Evolutionary conservation across 2,113 vertebrate genomes (phyloP).

Genomic region (Rutilus rutilus): DNA sequence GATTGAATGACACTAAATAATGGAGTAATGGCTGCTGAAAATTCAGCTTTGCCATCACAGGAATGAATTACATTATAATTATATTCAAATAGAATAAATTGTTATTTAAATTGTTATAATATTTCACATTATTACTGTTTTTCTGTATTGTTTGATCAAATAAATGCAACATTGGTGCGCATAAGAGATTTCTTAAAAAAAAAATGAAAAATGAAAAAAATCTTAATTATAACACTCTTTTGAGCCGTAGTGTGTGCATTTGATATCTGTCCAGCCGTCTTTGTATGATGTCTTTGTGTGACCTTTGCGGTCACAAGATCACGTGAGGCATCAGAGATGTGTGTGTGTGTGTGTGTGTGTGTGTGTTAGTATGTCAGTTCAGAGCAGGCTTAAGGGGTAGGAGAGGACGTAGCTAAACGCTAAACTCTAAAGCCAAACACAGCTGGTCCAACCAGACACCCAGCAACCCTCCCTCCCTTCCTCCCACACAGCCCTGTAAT

Average conservation of each 20-base stretch:
- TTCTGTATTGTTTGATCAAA: too few relatives aligned
- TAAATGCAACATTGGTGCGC: too few relatives aligned
- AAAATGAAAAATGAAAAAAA: too few relatives aligned
- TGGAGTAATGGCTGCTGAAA: too few relatives aligned
- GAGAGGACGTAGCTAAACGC: constrained; percentile 43
- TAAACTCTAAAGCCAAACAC: constrained; percentile 46
- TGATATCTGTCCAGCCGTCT: neutral
- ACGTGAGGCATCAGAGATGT: neutral
- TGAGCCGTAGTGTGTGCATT: neutral
- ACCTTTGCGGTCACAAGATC: constrained; percentile 7
- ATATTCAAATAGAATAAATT: too few relatives aligned
- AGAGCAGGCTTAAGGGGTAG: constrained; percentile 46
- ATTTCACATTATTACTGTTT: too few relatives aligned
- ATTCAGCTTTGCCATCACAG: too few relatives aligned
- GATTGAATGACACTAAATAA: too few relatives aligned
- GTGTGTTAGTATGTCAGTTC: constrained; percentile 42
- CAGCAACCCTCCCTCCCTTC: constrained; percentile 25
- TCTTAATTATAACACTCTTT: too few relatives aligned
- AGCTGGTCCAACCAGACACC: constrained; percentile 28
- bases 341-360: constrained; percentile 13
- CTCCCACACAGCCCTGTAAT: constrained; percentile 19
- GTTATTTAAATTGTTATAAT: too few relatives aligned
- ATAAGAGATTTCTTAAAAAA: too few relatives aligned
- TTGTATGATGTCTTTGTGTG: neutral
- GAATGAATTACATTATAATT: too few relatives aligned